Conservation (phyloP, 2,113 vertebrate species). For the Chaetodon auriga region DNA sequence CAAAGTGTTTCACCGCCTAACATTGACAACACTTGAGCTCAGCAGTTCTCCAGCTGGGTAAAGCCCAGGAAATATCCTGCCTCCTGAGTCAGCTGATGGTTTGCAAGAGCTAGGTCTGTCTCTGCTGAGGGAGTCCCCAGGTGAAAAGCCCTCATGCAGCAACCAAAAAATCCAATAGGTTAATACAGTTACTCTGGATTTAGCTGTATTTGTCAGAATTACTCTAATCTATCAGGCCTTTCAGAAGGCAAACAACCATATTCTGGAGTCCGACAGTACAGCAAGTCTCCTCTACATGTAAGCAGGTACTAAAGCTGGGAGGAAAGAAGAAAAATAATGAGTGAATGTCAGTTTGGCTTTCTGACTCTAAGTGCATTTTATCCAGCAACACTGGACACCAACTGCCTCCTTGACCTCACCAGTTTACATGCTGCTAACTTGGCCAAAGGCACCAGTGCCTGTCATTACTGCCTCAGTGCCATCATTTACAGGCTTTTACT, state of each 20-base stretch:
- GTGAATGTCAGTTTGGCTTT: too few relatives aligned
- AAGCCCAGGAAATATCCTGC: background rate
- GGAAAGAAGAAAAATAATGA: too few relatives aligned
- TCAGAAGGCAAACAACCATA: too few relatives aligned
- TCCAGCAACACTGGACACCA: background rate
- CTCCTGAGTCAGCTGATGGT: background rate
- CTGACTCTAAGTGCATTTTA: background rate
- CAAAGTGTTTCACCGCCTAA: background rate
- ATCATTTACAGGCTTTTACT: slow-evolving; percentile 19
- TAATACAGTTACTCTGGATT: too few relatives aligned
- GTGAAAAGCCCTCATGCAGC: too few relatives aligned
- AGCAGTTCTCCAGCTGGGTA: background rate
- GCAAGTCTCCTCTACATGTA: too few relatives aligned
- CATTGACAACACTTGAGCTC: background rate
- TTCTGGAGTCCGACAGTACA: too few relatives aligned
- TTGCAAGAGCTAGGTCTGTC: background rate
- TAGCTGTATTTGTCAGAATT: too few relatives aligned
- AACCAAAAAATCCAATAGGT: too few relatives aligned
- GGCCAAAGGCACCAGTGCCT: background rate
- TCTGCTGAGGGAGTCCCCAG: too few relatives aligned
- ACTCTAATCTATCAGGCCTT: too few relatives aligned
- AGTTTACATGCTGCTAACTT: background rate
- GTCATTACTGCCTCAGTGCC: background rate
- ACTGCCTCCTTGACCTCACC: slow-evolving; percentile 6
- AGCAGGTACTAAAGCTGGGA: too few relatives aligned